Evolutionary conservation across 1,140 invertebrate genomes (phyloP), one percentile per base, ranked within the genome.

Genomic region (Arion vulgaris): DNA sequence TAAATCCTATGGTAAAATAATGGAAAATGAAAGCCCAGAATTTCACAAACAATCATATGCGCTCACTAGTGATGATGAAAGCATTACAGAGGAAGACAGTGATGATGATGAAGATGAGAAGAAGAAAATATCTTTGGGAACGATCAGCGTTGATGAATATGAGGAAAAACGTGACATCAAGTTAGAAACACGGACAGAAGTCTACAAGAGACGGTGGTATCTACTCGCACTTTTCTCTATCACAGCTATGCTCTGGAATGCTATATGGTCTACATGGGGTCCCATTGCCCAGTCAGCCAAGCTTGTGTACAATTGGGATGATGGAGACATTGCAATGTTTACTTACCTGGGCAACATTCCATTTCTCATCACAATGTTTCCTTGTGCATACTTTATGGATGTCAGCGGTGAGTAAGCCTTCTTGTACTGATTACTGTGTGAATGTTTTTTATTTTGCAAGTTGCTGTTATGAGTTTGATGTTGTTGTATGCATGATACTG

Each of bases 241-340:
- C 1, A 53, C 53, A 17, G 83, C 83, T 28, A 71, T 89, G 66
- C n/a, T 87, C 15, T 83, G 87, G 79, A 85, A 81, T 0, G 72
- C 83, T 0, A 84, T 93, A 9, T 94, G 93, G 93, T 94, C 94
- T 85, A 93, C 93, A 19, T 94, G 92, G 92, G 93, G 92, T 32
- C 93, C 93, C 9, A 93, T 94, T 68, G 81, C 92, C 7, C 87
- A 89, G 78, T 92, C 93, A 13, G 91, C 90, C 4, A 86, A 93
- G 72, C 85, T 83, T 62, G 93, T 92, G n/a, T 94, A 92, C 84
- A 41, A 82, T 1, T 94, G 93, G 93, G 83, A 86, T 28, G 90
- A 91, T 77, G 90, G 89, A 13, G 87, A 91, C 7, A 88, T 94
- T 78, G 93, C 93, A 41, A 87, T 94, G 82, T 88, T 94, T 5